Conservation (phyloP, 2,797 vertebrate species). For the Enteromius thamalakanensis region DNA sequence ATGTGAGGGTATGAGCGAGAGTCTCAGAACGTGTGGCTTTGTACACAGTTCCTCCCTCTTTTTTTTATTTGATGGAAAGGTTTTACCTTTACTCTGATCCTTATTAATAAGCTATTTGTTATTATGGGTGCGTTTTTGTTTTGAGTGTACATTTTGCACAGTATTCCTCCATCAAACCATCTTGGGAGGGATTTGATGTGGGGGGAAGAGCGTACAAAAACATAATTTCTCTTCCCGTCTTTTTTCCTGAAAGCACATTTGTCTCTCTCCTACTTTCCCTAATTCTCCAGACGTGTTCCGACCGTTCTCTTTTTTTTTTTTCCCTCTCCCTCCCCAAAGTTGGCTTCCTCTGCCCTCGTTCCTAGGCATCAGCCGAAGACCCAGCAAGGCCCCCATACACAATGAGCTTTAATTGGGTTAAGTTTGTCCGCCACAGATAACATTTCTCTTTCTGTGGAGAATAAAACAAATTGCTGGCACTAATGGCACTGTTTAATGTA, state of each 20-base stretch:
- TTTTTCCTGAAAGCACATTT: constrained; percentile 56
- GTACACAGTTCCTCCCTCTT: constrained; percentile 46
- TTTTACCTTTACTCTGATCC: neutral
- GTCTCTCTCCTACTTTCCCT: constrained; percentile 60
- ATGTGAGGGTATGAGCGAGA: constrained; percentile 54
- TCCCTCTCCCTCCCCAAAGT: constrained; percentile 58
- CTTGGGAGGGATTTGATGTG: constrained; percentile 34
- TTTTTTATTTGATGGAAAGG: constrained; percentile 8
- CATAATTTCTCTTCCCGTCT: constrained; percentile 48
- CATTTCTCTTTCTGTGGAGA: constrained; percentile 83
- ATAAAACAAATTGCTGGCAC: constrained; percentile 78
- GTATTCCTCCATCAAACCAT: constrained; percentile 29
- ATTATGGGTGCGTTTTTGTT: neutral
- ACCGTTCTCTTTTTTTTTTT: constrained; percentile 8
- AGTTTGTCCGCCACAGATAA: constrained; percentile 87
- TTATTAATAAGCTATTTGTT: neutral
- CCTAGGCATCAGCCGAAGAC: constrained; percentile 70
- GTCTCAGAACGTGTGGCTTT: constrained; percentile 57
- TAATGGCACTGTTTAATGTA: constrained; percentile 80
- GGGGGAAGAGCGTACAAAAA: constrained; percentile 42
- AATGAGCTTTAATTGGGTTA: constrained; percentile 86
- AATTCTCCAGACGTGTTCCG: constrained; percentile 54
- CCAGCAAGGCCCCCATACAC: constrained; percentile 76
- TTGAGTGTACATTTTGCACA: neutral
- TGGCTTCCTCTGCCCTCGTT: constrained; percentile 68